A percentile compares a stretch with the other conserved stretches of the same genome.
These are phyloP conservation scores for Phymatocera aterrima DNA, from an alignment of 2,888 invertebrate genomes.

Conservation along the genomic window DNA sequence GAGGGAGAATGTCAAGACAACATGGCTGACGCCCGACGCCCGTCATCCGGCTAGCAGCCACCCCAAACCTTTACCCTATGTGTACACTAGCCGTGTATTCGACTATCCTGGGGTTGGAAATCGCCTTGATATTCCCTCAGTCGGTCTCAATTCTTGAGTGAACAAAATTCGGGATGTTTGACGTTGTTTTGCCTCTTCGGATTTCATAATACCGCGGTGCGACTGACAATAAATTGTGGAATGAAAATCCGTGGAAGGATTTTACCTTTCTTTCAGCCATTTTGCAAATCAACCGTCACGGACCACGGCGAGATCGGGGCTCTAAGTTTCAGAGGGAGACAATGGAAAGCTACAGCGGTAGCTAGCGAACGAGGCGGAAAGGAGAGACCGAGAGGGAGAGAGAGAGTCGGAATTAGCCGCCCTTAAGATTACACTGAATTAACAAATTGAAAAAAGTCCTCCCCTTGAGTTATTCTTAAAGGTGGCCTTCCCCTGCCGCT, in stretches of 20 bases:
- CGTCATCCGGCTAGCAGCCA: constrained; percentile 69
- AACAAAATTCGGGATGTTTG: background rate
- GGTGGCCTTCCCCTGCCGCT: constrained; percentile 52
- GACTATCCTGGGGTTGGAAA: constrained; percentile 54
- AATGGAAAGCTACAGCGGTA: background rate
- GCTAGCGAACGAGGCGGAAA: constrained; percentile 6
- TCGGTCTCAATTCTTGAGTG: background rate
- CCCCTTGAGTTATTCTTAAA: constrained; percentile 60
- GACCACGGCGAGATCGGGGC: background rate
- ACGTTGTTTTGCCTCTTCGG: background rate
- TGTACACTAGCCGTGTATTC: constrained; percentile 68
- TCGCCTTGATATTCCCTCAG: background rate
- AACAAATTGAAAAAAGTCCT: constrained; percentile 71
- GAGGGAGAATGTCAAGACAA: constrained; percentile 74
- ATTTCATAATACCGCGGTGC: background rate
- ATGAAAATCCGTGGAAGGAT: constrained; percentile 1
- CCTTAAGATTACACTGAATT: constrained; percentile 70
- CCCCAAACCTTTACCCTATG: constrained; percentile 53
- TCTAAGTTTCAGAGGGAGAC: constrained; percentile 18
- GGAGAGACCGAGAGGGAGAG: constrained; percentile 46
- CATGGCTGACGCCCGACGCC: constrained; percentile 73
- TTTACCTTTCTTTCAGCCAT: constrained; percentile 19
- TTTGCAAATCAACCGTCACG: constrained; percentile 35
- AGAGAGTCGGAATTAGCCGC: constrained; percentile 66
- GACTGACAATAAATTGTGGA: background rate